These are phyloP conservation scores for Bombus waltoni DNA, from an alignment of 1,140 invertebrate species.

Conservation along the genomic window DNA sequence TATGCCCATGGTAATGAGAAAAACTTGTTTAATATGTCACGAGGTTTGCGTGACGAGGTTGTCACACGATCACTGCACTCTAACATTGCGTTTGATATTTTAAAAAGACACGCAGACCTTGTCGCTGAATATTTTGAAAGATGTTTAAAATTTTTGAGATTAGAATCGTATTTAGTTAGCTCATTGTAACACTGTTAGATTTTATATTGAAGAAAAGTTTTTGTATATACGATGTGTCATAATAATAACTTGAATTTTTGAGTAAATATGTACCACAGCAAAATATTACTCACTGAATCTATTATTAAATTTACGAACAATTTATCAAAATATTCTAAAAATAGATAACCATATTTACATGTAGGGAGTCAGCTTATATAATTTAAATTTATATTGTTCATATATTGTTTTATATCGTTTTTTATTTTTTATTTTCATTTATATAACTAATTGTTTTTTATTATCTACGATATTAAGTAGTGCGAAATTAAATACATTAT, in stretches of 20 bases:
- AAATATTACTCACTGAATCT: neutral
- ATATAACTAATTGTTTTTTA: neutral
- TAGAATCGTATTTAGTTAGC: neutral
- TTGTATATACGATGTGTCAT: neutral
- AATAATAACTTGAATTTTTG: neutral
- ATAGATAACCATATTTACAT: no score
- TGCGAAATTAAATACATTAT: neutral
- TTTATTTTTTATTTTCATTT: neutral
- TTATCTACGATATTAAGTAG: neutral
- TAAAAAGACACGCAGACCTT: no score
- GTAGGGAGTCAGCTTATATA: no score
- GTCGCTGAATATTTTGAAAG: neutral
- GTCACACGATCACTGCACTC: neutral
- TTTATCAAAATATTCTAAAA: no score
- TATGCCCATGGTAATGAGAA: neutral
- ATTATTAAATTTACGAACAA: neutral
- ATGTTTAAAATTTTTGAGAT: neutral
- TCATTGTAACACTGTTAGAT: neutral
- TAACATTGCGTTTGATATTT: neutral
- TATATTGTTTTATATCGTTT: neutral
- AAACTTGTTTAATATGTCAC: slow-evolving; percentile 1
- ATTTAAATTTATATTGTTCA: no score
- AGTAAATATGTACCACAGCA: neutral
- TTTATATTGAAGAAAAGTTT: neutral
- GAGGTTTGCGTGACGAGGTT: neutral